phyloP scores from a whole-genome alignment of 2,797 vertebrate species.

The Anguilla pacifica region DNA sequence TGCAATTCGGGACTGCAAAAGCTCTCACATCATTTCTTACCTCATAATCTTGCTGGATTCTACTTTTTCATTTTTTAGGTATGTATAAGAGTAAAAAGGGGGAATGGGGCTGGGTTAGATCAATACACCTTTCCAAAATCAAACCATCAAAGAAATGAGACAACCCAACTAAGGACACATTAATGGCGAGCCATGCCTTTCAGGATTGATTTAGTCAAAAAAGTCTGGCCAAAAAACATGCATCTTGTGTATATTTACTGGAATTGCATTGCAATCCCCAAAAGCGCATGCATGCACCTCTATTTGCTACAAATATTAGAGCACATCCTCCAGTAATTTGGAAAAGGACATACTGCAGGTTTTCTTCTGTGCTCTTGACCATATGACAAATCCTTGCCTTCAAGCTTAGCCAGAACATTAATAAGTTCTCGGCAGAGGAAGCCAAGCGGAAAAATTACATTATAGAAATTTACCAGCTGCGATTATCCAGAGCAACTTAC shows the following conservation, averaged over 20 bases:
- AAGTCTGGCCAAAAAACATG: neutral
- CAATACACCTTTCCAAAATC: neutral
- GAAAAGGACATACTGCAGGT: neutral
- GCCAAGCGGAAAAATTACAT: neutral
- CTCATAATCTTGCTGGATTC: neutral
- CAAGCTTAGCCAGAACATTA: neutral
- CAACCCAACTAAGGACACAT: neutral
- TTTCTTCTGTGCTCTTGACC: neutral
- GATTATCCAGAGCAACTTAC: neutral
- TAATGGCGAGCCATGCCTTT: neutral
- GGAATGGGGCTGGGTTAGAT: neutral
- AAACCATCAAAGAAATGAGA: neutral
- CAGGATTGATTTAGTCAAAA: neutral
- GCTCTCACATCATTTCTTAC: neutral
- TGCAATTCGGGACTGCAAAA: too few species aligned
- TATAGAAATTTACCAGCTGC: neutral
- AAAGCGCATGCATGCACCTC: neutral
- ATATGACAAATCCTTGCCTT: neutral
- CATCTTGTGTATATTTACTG: neutral
- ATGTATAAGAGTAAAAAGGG: neutral
- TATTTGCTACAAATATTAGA: neutral
- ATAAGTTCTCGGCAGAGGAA: neutral
- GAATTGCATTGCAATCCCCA: neutral
- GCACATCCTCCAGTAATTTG: neutral
- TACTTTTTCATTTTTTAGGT: neutral